These are phyloP conservation scores for Herpailurus yagouaroundi DNA, from an alignment of 2,113 vertebrate genomes.

Conservation along the genomic window DNA sequence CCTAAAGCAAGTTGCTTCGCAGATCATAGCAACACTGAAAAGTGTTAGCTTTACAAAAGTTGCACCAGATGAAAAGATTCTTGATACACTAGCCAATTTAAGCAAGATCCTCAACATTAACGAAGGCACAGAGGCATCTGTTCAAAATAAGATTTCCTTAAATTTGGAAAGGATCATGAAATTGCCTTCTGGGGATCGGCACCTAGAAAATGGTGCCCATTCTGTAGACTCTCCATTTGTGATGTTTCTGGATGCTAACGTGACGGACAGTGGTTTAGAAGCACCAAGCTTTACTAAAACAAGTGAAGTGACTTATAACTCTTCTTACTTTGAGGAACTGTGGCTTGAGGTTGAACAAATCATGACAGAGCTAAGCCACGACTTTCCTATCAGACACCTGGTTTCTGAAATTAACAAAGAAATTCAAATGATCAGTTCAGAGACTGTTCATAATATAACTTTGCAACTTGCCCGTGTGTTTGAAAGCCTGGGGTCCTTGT, in stretches of 20 bases:
- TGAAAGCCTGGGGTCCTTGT: conserved; percentile 53
- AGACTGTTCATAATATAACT: conserved; percentile 57
- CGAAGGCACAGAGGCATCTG: neutral
- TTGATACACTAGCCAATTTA: conserved; percentile 57
- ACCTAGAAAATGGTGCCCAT: conserved; percentile 1
- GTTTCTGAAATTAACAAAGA: conserved; percentile 64
- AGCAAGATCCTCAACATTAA: neutral
- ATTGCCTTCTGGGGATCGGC: conserved; percentile 39
- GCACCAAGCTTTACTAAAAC: conserved; percentile 61
- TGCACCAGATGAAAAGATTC: conserved; percentile 2
- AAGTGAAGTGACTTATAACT: neutral
- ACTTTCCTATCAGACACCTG: conserved; percentile 35
- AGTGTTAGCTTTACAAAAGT: conserved; percentile 55
- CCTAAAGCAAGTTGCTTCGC: conserved; percentile 69
- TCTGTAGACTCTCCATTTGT: conserved; percentile 47
- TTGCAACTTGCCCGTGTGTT: neutral
- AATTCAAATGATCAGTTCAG: conserved; percentile 48
- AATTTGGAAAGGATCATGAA: conserved; percentile 56
- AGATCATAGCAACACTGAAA: conserved; percentile 48
- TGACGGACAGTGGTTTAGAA: neutral
- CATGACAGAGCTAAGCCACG: conserved; percentile 25
- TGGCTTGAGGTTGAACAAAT: conserved; percentile 61
- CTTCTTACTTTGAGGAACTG: conserved; percentile 47
- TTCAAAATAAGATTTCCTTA: neutral
- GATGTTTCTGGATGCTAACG: conserved; percentile 3